Conservation (phyloP, 1,140 invertebrate genomes). For the Dryas iulia region DNA sequence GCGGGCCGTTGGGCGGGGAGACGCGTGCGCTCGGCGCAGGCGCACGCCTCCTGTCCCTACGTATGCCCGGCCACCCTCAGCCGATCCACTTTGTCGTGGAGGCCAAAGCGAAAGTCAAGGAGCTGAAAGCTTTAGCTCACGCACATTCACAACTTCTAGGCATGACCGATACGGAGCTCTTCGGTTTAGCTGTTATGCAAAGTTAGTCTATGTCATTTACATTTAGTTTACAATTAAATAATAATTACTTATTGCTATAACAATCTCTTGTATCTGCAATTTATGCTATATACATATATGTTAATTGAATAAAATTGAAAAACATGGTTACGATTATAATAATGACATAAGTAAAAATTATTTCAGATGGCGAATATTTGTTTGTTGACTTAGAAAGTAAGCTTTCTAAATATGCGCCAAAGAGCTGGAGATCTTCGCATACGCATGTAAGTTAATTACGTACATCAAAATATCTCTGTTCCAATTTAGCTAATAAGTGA, state of each 20-base stretch:
- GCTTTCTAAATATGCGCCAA: conserved; percentile 96
- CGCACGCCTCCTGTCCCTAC: conserved; percentile 70
- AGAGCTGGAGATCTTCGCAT: conserved; percentile 95
- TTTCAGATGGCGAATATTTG: conserved; percentile 96
- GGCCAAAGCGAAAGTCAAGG: conserved; percentile 85
- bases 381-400: conserved; percentile 97
- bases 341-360: neutral
- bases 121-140: conserved; percentile 84
- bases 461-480: neutral
- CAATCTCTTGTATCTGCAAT: too few relatives aligned
- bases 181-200: conserved; percentile 85
- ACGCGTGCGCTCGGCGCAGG: conserved; percentile 67
- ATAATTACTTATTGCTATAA: too few relatives aligned
- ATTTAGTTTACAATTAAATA: too few relatives aligned
- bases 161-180: conserved; percentile 85
- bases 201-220: conserved; percentile 72
- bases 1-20: conserved; percentile 76
- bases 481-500: neutral
- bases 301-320: neutral
- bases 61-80: conserved; percentile 69
- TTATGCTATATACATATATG: too few relatives aligned
- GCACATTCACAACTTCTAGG: conserved; percentile 81
- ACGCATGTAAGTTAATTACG: conserved; percentile 88
- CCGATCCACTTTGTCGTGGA: conserved; percentile 81
- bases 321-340: neutral